phyloP scores from a whole-genome alignment of 2,888 invertebrate species.

The Eudemis profundana region DNA sequence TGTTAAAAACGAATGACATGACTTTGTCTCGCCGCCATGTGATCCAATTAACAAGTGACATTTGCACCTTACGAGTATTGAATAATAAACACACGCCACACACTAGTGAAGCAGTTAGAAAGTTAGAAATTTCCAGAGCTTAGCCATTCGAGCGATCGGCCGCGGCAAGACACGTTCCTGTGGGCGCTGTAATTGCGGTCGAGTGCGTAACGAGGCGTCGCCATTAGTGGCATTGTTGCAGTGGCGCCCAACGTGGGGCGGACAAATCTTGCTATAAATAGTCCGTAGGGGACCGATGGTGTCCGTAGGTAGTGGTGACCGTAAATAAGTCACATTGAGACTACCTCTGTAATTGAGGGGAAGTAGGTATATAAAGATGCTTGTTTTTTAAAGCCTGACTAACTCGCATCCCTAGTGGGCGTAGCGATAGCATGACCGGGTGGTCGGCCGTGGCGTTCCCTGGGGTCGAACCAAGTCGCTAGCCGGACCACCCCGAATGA shows the following conservation, averaged over 20 bases:
- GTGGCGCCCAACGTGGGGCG: conserved; percentile 69
- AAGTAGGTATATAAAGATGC: background rate
- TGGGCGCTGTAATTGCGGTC: conserved; percentile 45
- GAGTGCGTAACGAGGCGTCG: conserved; percentile 68
- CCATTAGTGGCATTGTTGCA: conserved; percentile 74
- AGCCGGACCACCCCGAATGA: too few species aligned
- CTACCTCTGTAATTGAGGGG: background rate
- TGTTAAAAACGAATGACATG: too few species aligned
- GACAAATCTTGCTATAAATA: conserved; percentile 28
- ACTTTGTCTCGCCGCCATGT: too few species aligned
- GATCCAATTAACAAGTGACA: too few species aligned
- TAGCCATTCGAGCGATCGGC: background rate
- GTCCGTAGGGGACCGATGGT: background rate
- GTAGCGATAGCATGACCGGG: too few species aligned
- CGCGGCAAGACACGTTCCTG: conserved; percentile 30
- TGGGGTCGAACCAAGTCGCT: too few species aligned
- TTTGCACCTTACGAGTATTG: too few species aligned
- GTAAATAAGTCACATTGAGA: background rate
- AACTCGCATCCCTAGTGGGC: too few species aligned
- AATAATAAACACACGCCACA: background rate
- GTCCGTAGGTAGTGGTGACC: background rate
- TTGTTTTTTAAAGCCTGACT: too few species aligned
- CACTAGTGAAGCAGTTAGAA: conserved; percentile 9
- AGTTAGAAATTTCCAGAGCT: conserved; percentile 18
- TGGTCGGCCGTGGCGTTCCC: too few species aligned